phyloP scores from a whole-genome alignment of 2,888 invertebrate genomes.

The Mythimna albipuncta region DNA sequence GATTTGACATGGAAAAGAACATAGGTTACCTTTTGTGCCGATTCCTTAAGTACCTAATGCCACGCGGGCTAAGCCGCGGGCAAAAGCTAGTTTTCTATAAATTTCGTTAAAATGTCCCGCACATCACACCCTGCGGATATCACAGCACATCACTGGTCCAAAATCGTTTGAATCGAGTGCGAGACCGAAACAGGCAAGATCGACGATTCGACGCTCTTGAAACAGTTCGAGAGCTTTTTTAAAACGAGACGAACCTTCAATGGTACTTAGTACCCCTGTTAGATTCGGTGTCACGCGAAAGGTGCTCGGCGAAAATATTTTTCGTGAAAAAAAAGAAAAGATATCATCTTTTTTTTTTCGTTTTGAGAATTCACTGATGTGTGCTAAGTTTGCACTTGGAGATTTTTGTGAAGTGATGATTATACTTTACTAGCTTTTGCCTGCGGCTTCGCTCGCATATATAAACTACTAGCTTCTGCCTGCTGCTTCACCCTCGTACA shows the following conservation, averaged over 20 bases:
- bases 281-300: conserved; percentile 50
- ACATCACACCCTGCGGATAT: not conserved
- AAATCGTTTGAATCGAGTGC: conserved; percentile 61
- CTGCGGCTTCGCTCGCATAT: too few relatives aligned
- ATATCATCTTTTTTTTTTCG: conserved; percentile 7
- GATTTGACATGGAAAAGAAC: too few relatives aligned
- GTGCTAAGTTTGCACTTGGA: conserved; percentile 27
- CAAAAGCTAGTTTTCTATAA: too few relatives aligned
- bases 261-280: conserved; percentile 72
- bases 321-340: conserved; percentile 28
- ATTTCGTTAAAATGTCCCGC: conserved; percentile 8
- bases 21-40: too few relatives aligned
- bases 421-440: conserved; percentile 1
- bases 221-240: conserved; percentile 64
- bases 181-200: conserved; percentile 66
- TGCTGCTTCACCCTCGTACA: too few relatives aligned
- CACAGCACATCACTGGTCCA: conserved; percentile 38
- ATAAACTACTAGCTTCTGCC: too few relatives aligned
- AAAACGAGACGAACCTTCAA: conserved; percentile 69
- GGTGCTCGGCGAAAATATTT: conserved; percentile 48
- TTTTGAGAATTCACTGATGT: conserved; percentile 10
- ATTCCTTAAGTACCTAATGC: too few relatives aligned
- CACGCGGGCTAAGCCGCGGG: too few relatives aligned
- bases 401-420: conserved; percentile 26
- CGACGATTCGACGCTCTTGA: conserved; percentile 67